phyloP scores from a whole-genome alignment of 1,140 invertebrate genomes.

The Dufourea novaeangliae region DNA sequence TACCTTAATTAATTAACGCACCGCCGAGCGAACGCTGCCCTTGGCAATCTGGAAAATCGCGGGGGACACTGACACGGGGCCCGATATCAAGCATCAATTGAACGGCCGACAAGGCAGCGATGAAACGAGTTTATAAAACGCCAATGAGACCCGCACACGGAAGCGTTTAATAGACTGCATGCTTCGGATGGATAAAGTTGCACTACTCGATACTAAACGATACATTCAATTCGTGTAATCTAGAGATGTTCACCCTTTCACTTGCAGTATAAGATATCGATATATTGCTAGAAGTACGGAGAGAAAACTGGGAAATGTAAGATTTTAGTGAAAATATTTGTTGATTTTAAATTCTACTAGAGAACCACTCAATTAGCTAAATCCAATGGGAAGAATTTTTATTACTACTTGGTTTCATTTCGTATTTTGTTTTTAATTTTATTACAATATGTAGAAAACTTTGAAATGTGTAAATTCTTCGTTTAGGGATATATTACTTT shows the following conservation, averaged over 20 bases:
- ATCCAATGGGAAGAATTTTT: too few species aligned
- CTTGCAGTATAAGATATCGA: too few species aligned
- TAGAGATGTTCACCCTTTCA: neutral
- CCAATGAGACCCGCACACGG: neutral
- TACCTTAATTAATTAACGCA: slow-evolving; percentile 35
- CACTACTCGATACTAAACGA: neutral
- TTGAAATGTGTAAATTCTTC: neutral
- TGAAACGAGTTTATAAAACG: slow-evolving; percentile 8
- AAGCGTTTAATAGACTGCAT: neutral
- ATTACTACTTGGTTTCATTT: too few species aligned
- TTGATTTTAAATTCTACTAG: too few species aligned
- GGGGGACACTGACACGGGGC: neutral
- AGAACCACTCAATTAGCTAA: too few species aligned
- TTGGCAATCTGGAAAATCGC: slow-evolving; percentile 4
- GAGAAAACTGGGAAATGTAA: too few species aligned
- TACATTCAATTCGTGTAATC: neutral
- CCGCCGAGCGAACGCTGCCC: neutral
- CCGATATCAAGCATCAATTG: neutral
- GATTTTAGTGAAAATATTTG: too few species aligned
- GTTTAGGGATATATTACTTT: too few species aligned
- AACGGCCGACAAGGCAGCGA: neutral
- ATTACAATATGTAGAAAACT: neutral
- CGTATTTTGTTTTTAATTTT: neutral
- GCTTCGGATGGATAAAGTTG: neutral
- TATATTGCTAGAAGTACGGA: too few species aligned